Evolutionary conservation across 2,888 invertebrate genomes (phyloP).

Genomic region (Pterostichus madidus): DNA sequence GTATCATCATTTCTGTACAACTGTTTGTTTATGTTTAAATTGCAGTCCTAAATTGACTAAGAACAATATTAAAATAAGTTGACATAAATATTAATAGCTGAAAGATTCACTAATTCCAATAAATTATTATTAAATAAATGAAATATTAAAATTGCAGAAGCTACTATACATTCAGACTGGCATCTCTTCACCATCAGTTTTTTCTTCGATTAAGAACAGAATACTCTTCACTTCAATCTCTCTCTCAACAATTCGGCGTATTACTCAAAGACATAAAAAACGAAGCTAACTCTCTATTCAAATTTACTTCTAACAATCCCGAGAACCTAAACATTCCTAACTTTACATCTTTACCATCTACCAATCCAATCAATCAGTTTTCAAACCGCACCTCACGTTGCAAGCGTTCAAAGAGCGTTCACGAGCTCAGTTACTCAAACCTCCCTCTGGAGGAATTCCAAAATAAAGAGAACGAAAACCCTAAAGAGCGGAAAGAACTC

Average conservation of each 20-base stretch:
- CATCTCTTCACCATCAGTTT: conserved; percentile 88
- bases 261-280: conserved; percentile 78
- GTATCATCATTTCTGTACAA: background rate
- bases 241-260: conserved; percentile 82
- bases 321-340: conserved; percentile 67
- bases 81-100: background rate
- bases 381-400: conserved; percentile 66
- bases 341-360: conserved; percentile 2
- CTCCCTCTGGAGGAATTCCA: conserved; percentile 80
- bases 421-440: conserved; percentile 78
- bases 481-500: conserved; percentile 68
- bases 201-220: conserved; percentile 87
- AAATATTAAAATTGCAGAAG: conserved; percentile 78
- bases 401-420: conserved; percentile 78
- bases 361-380: conserved; percentile 28
- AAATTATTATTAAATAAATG: background rate
- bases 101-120: too few species aligned
- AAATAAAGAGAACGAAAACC: conserved; percentile 86
- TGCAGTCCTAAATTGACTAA: too few species aligned
- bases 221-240: conserved; percentile 83
- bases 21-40: background rate
- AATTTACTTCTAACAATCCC: conserved; percentile 74
- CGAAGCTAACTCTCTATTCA: conserved; percentile 76
- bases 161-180: conserved; percentile 87
- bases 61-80: background rate